phyloP scores from a whole-genome alignment of 1,140 invertebrate species.

The Drosophila murphyi region DNA sequence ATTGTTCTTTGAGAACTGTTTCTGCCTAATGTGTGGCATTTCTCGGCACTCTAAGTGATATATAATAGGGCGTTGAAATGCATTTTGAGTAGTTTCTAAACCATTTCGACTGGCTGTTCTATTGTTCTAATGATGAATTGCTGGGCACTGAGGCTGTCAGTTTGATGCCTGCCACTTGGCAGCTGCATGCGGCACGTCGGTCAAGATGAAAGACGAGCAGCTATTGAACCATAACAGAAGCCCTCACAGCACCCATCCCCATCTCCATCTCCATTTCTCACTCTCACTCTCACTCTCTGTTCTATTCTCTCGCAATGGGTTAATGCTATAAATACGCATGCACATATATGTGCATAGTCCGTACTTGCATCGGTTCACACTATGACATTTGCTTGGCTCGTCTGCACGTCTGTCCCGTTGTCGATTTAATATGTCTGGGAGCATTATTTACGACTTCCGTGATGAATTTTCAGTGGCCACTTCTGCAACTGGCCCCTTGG shows the following conservation, averaged over 20 bases:
- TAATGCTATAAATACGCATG: conserved; percentile 42
- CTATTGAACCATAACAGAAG: conserved; percentile 71
- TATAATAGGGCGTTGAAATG: conserved; percentile 70
- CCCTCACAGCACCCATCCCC: neutral
- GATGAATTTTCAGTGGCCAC: conserved; percentile 69
- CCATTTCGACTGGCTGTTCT: conserved; percentile 11
- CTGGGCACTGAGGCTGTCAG: conserved; percentile 27
- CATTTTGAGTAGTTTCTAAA: conserved; percentile 39
- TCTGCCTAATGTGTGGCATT: conserved; percentile 49
- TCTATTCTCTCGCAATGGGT: conserved; percentile 8
- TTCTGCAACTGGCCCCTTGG: conserved; percentile 26
- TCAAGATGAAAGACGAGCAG: conserved; percentile 70
- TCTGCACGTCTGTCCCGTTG: conserved; percentile 23
- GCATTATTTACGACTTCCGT: conserved; percentile 78
- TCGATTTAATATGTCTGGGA: conserved; percentile 45
- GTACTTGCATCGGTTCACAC: conserved; percentile 56
- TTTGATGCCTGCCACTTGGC: conserved; percentile 37
- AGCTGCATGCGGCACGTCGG: conserved; percentile 64
- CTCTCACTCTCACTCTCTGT: conserved; percentile 1
- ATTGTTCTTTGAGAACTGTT: conserved; percentile 1
- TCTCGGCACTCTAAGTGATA: conserved; percentile 65
- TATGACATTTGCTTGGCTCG: conserved; percentile 54
- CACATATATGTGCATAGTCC: conserved; percentile 20
- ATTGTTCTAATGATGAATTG: conserved; percentile 66
- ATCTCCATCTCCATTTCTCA: neutral